Conservation (phyloP, 2,888 invertebrate species). For the Drosophila lutescens region DNA sequence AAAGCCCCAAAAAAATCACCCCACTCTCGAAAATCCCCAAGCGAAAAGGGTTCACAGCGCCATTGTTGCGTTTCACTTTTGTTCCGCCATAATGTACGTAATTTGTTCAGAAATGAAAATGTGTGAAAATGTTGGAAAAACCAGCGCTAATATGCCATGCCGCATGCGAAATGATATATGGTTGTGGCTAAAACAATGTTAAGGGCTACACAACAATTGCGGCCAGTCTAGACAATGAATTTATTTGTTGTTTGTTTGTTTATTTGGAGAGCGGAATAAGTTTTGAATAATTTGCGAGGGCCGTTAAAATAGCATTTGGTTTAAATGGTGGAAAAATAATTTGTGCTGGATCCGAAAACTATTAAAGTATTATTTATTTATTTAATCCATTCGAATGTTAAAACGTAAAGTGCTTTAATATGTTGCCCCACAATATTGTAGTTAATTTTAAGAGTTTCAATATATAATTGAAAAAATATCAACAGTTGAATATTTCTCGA, state of each 20-base stretch:
- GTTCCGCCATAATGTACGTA: conserved; percentile 57
- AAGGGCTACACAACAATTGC: conserved; percentile 12
- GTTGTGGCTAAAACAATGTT: conserved; percentile 39
- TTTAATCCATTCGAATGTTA: not conserved
- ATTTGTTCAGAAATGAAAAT: conserved; percentile 51
- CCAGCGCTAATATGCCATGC: conserved; percentile 54
- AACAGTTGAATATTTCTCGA: too few species aligned
- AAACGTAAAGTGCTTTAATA: not conserved
- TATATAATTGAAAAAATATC: too few species aligned
- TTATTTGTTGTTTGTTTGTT: conserved; percentile 28
- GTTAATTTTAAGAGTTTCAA: too few species aligned
- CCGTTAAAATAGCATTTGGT: not conserved
- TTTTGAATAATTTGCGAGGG: conserved; percentile 40
- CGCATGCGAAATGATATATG: conserved; percentile 60
- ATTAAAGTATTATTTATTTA: not conserved
- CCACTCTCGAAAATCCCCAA: conserved; percentile 12
- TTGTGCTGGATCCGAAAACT: not conserved
- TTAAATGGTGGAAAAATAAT: not conserved
- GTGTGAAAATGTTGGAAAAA: conserved; percentile 55
- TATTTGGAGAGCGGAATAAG: conserved; percentile 30
- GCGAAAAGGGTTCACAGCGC: conserved; percentile 57
- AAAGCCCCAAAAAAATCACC: conserved; percentile 28
- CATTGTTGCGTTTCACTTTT: conserved; percentile 28
- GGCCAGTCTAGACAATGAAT: conserved; percentile 37
- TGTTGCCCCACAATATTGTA: too few species aligned